phyloP scores from a whole-genome alignment of 2,797 vertebrate genomes.

The Coregonus ussuriensis region DNA sequence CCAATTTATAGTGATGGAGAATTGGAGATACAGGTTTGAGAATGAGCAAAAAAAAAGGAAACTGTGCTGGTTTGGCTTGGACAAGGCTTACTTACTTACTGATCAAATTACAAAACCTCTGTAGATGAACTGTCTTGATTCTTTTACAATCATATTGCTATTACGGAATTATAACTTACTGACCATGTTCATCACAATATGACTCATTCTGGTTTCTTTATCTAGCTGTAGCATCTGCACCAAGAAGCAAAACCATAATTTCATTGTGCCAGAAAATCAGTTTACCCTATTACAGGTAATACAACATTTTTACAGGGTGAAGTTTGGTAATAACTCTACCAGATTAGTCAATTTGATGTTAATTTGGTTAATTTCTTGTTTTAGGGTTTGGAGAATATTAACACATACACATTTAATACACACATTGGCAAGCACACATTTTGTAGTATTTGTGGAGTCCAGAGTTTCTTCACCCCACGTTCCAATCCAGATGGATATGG shows the following conservation, averaged over 20 bases:
- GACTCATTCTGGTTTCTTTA: not conserved
- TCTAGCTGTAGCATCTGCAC: constrained; percentile 93
- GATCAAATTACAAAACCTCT: too few relatives aligned
- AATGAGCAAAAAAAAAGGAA: not conserved
- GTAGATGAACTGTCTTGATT: too few relatives aligned
- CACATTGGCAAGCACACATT: constrained; percentile 90
- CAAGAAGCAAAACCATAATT: constrained; percentile 95
- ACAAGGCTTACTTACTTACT: too few relatives aligned
- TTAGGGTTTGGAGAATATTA: constrained; percentile 75
- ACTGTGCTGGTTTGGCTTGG: not conserved
- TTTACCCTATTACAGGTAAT: constrained; percentile 91
- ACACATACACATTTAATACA: constrained; percentile 93
- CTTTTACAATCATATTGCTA: not conserved
- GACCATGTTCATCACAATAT: not conserved
- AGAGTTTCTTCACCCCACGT: constrained; percentile 94
- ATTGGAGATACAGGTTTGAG: not conserved
- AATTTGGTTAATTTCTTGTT: constrained; percentile 18
- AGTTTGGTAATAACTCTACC: too few relatives aligned
- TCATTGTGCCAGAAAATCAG: constrained; percentile 83
- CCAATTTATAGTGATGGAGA: not conserved
- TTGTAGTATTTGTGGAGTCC: constrained; percentile 94
- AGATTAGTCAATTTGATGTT: not conserved
- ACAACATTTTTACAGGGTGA: not conserved
- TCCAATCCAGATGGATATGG: constrained; percentile 94
- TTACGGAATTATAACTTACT: not conserved